phyloP scores from a whole-genome alignment of 2,113 vertebrate genomes.

The Pterocles gutturalis region DNA sequence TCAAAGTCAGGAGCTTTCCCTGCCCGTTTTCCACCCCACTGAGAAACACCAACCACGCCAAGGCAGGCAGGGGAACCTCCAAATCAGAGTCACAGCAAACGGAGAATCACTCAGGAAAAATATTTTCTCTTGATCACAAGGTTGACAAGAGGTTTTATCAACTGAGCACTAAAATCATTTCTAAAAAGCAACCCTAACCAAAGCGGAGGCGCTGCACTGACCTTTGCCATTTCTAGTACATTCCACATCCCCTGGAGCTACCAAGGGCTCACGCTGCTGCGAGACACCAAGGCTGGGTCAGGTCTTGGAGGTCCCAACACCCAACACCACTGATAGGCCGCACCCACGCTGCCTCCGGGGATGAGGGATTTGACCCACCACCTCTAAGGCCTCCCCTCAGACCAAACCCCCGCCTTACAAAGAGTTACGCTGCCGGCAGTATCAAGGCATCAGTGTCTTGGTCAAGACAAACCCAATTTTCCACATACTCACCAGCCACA shows the following conservation, averaged over 20 bases:
- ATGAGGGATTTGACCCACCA: neutral
- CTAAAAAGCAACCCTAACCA: neutral
- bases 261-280: neutral
- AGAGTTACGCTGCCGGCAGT: neutral
- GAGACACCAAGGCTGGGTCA: neutral
- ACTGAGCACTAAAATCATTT: neutral
- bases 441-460: neutral
- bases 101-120: neutral
- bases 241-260: neutral
- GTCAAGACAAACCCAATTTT: neutral
- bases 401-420: neutral
- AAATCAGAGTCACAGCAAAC: fast-evolving
- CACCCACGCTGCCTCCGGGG: neutral
- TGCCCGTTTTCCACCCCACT: fast-evolving
- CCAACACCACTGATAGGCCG: fast-evolving
- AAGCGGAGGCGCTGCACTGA: neutral
- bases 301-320: neutral
- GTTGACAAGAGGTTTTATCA: neutral
- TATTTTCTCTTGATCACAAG: neutral
- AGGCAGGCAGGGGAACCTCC: neutral
- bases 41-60: neutral
- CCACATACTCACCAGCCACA: fast-evolving
- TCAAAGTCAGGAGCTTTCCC: neutral
- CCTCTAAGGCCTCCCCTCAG: neutral
- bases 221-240: neutral